A percentile compares a stretch with the other conserved stretches of the same genome.
Conservation (phyloP, 2,797 vertebrate species). For the Sitta carolinensis region DNA sequence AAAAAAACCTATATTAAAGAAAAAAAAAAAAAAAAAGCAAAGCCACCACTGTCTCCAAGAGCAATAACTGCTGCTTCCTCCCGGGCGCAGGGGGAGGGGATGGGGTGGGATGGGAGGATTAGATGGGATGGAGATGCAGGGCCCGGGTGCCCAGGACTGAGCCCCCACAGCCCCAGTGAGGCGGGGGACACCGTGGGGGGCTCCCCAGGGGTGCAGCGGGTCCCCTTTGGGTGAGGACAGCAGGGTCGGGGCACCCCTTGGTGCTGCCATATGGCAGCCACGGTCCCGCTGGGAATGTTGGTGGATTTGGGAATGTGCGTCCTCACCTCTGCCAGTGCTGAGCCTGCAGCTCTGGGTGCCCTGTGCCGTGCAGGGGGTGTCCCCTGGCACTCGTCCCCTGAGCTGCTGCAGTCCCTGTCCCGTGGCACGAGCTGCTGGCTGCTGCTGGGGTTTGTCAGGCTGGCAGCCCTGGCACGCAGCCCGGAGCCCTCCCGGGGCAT, state of each 20-base stretch:
- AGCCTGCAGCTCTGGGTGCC: rapidly evolving
- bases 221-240: not conserved
- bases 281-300: rapidly evolving
- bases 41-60: not conserved
- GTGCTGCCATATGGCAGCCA: rapidly evolving
- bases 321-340: rapidly evolving
- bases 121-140: not conserved
- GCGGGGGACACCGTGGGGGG: not conserved
- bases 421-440: rapidly evolving
- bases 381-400: not conserved
- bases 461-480: not conserved
- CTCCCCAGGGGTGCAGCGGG: not conserved
- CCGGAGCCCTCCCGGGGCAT: not conserved
- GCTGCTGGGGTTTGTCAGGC: not conserved
- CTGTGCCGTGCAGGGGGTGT: not conserved
- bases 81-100: not conserved
- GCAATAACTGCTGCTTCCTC: not conserved
- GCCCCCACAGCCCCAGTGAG: rapidly evolving
- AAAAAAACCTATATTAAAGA: not conserved
- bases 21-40: not conserved
- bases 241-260: not conserved
- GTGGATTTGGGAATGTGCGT: not conserved
- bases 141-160: not conserved
- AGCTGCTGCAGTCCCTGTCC: not conserved
- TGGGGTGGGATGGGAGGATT: not conserved